A percentile compares a stretch with the other conserved stretches of the same genome.
phyloP scores from a whole-genome alignment of 2,113 vertebrate genomes.

The Nanorana parkeri region DNA sequence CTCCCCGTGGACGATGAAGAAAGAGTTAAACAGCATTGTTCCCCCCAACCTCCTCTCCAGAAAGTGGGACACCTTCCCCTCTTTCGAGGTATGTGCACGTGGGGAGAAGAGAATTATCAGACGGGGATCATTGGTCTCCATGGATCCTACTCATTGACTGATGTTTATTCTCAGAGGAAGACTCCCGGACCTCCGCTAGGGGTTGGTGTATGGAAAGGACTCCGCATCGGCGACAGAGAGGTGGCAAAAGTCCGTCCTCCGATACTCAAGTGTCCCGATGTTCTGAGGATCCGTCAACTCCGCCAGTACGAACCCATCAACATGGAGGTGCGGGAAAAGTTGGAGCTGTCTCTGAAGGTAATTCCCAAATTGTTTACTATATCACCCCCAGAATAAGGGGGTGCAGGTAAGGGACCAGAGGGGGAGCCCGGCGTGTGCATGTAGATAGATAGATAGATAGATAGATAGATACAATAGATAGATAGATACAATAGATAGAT shows the following conservation, averaged over 20 bases:
- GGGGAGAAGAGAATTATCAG: too few relatives aligned
- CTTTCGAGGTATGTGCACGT: slow-evolving; percentile 73
- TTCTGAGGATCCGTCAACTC: slow-evolving; percentile 83
- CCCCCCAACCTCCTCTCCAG: slow-evolving; percentile 80
- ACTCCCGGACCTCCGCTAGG: slow-evolving; percentile 66
- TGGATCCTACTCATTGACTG: background rate
- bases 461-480: too few relatives aligned
- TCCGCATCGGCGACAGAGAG: slow-evolving; percentile 64
- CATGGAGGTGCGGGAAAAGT: slow-evolving; percentile 64
- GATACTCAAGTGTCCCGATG: slow-evolving; percentile 74
- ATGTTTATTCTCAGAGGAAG: slow-evolving; percentile 67
- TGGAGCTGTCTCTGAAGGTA: slow-evolving; percentile 86
- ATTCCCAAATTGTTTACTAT: too few relatives aligned
- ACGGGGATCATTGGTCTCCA: background rate
- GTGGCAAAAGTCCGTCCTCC: slow-evolving; percentile 24
- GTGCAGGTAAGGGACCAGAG: background rate
- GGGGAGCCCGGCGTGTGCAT: background rate
- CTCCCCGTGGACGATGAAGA: slow-evolving; percentile 80
- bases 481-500: too few relatives aligned
- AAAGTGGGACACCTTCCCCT: slow-evolving; percentile 72
- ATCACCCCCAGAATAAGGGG: too few relatives aligned
- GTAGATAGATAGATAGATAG: too few relatives aligned
- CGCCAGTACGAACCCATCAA: slow-evolving; percentile 75
- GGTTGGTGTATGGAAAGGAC: slow-evolving; percentile 67
- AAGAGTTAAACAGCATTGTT: slow-evolving; percentile 76